A percentile compares a stretch with the other conserved stretches of the same genome.
Conservation (phyloP, 2,888 invertebrate genomes). For the Hydriomena furcata region DNA sequence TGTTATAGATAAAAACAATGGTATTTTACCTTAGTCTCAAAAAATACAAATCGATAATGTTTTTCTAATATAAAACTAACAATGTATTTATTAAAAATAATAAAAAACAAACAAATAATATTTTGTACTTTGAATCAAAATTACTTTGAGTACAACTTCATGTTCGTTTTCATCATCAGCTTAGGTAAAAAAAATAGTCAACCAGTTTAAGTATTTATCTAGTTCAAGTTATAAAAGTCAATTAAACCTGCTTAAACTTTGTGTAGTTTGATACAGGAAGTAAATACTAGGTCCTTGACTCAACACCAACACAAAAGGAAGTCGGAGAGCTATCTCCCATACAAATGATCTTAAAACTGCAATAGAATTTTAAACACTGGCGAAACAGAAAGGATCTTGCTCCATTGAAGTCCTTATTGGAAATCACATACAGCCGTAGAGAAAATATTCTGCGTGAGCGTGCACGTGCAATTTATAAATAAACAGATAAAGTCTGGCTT, state of each 20-base stretch:
- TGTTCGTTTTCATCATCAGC: no score
- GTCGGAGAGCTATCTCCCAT: constrained; percentile 30
- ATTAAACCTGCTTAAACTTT: not conserved
- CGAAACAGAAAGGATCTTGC: constrained; percentile 23
- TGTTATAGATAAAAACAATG: no score
- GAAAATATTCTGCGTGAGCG: constrained; percentile 22
- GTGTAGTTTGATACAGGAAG: constrained; percentile 20
- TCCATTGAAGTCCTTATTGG: constrained; percentile 33
- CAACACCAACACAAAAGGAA: constrained; percentile 23
- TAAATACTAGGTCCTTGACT: constrained; percentile 25
- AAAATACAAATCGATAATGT: no score
- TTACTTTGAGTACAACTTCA: no score
- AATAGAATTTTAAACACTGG: constrained; percentile 26
- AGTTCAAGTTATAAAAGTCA: no score
- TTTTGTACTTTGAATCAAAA: no score
- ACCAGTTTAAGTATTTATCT: no score
- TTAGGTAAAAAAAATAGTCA: no score
- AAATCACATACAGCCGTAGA: constrained; percentile 25
- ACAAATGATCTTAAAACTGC: constrained; percentile 32
- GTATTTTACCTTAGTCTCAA: no score
- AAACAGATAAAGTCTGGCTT: constrained; percentile 12
- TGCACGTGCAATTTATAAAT: constrained; percentile 19
- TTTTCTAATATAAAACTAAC: no score
- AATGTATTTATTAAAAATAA: no score
- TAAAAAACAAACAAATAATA: no score